Base-by-base conservation (phyloP, 2,113 vertebrate genomes). In the Hemichromis elongatus region DNA sequence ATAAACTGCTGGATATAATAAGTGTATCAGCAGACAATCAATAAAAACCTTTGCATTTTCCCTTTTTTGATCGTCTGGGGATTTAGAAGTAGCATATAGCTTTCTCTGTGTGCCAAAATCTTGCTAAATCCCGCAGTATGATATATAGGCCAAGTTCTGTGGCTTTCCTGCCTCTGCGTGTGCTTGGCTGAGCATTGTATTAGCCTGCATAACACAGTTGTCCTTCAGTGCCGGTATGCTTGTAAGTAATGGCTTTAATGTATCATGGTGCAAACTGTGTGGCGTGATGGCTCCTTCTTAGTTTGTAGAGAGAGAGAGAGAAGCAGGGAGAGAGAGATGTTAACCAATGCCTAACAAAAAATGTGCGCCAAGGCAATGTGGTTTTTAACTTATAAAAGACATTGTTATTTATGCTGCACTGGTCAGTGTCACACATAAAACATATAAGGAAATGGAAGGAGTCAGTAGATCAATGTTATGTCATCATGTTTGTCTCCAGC, bases 101-200 rank as follows among this genome's bases (percentile, higher is more conserved):
- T 91, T 56, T 86, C 52, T 82, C 18, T 77, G 57, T 50, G 80
- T 80, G 54, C 50, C 81, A 86, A 85, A 66, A 90, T 85, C 84
- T 83, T 84, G 18, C 63, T 82, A 73, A 87, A 89, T 88, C 80
- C 70, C 59, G 35, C 87, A 80, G 82, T 63, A 61, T 91, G 86
- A 92, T 90, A 82, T 88, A 79, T 85, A 90, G 88, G 77, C 88
- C 78, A 86, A 70, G 88, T 91, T 86, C 56, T 82, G 66, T 82
- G 85, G 83, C 79, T 87, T 70, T 42, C 63, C 30, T 80, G 59
- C 40, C 37, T 83, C 81, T 50, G 53, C 59, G 75, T 82, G 83
- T 92, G 88, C 88, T 87, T 86, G 88, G 75, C 79, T 90, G 89
- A 93, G 89, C 87, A 85, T 88, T 77, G 55, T 82, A 90, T 92